Evolutionary conservation across 2,888 invertebrate genomes (phyloP).

Genomic region (Drosophila sordidapex): DNA sequence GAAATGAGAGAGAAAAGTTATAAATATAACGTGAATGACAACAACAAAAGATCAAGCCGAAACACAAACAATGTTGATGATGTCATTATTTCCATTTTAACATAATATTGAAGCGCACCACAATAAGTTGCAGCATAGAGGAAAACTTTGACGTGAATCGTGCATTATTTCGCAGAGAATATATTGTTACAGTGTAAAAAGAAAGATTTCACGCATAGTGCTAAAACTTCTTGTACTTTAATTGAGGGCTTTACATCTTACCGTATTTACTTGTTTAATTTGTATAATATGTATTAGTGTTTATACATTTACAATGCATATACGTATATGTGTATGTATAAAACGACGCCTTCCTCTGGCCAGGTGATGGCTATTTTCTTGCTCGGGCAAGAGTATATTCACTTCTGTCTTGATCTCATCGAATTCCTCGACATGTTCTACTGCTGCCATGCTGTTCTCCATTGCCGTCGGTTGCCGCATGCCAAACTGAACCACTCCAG

Average conservation of each 20-base stretch:
- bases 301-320: too few species aligned
- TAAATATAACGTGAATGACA: background rate
- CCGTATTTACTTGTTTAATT: conserved; percentile 86
- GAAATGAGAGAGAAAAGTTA: background rate
- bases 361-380: conserved; percentile 90
- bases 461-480: conserved; percentile 96
- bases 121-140: too few species aligned
- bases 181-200: background rate
- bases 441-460: conserved; percentile 91
- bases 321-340: too few species aligned
- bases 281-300: background rate
- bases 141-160: background rate
- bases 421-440: conserved; percentile 92
- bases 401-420: conserved; percentile 57
- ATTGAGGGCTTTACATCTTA: conserved; percentile 84
- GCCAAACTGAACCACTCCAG: conserved; percentile 91
- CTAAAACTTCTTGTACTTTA: too few species aligned
- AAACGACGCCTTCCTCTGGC: conserved; percentile 86
- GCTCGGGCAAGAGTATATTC: conserved; percentile 88
- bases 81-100: background rate
- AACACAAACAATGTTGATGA: too few species aligned
- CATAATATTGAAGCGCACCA: background rate
- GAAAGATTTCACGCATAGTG: background rate
- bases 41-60: background rate
- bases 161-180: background rate